phyloP scores from a whole-genome alignment of 2,113 vertebrate species.

The Mesoclemmys tuberculata region DNA sequence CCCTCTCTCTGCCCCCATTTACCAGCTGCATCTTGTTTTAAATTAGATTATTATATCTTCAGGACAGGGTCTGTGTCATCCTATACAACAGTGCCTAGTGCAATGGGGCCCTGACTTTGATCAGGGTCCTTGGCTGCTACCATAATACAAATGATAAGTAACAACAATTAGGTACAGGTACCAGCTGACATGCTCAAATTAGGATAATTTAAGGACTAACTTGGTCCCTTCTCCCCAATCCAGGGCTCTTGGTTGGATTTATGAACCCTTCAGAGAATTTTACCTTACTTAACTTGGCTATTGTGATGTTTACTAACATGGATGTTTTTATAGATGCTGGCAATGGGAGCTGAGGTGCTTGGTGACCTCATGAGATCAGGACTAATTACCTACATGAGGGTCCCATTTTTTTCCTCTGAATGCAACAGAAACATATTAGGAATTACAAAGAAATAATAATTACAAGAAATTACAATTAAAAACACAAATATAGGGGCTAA shows the following conservation, averaged over 20 bases:
- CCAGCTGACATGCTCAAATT: background rate
- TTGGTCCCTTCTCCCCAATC: background rate
- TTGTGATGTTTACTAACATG: background rate
- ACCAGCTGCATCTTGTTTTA: background rate
- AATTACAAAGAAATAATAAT: background rate
- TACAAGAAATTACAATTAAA: background rate
- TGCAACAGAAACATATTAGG: background rate
- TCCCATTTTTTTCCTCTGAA: background rate
- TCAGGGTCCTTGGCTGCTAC: background rate
- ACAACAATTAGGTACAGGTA: background rate
- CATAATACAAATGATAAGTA: rapidly evolving
- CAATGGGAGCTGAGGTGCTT: background rate
- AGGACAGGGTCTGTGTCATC: background rate
- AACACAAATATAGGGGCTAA: background rate
- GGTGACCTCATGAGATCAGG: background rate
- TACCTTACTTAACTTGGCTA: background rate
- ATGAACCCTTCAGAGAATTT: background rate
- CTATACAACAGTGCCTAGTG: background rate
- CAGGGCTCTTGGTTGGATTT: background rate
- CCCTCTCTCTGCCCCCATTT: background rate
- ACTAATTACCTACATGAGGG: background rate
- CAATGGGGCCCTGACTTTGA: background rate
- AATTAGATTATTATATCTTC: background rate
- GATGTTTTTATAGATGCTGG: background rate
- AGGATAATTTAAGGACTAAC: background rate